Conservation (phyloP, 2,113 vertebrate species). For the Psilopogon haemacephalus region DNA sequence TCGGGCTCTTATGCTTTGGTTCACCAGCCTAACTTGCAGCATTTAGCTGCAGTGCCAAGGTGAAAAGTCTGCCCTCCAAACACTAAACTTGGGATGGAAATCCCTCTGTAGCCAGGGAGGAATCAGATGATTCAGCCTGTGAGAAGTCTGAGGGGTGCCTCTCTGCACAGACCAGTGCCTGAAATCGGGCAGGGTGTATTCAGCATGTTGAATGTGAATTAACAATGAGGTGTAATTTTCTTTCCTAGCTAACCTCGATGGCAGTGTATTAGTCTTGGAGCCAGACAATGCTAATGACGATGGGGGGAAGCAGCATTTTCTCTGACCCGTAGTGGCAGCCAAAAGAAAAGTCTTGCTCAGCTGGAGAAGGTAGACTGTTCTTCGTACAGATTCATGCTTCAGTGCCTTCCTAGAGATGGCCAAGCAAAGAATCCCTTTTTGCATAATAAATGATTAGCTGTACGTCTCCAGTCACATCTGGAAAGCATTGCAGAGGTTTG, state of each 20-base stretch:
- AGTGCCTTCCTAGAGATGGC: conserved; percentile 45
- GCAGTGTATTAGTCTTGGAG: neutral
- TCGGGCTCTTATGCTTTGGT: neutral
- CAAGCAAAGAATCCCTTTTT: conserved; percentile 62
- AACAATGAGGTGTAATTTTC: neutral
- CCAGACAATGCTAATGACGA: neutral
- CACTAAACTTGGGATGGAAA: neutral
- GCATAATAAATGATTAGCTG: conserved; percentile 65
- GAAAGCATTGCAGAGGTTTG: conserved; percentile 59
- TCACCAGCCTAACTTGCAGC: neutral
- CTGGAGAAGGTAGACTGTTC: conserved; percentile 37
- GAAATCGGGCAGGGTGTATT: neutral
- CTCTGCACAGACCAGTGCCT: neutral
- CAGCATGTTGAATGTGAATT: neutral
- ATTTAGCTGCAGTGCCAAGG: neutral
- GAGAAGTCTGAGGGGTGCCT: neutral
- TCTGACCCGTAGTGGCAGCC: conserved; percentile 1
- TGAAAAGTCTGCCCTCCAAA: neutral
- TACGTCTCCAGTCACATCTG: conserved; percentile 66
- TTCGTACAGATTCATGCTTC: conserved; percentile 42
- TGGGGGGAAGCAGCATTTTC: conserved; percentile 26
- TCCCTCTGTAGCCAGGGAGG: neutral
- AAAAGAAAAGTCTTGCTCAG: conserved; percentile 13
- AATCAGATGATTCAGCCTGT: neutral
- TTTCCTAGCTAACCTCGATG: neutral